Evolutionary conservation across 2,888 invertebrate species (phyloP).

Genomic region (Eutolmus rufibarbis): DNA sequence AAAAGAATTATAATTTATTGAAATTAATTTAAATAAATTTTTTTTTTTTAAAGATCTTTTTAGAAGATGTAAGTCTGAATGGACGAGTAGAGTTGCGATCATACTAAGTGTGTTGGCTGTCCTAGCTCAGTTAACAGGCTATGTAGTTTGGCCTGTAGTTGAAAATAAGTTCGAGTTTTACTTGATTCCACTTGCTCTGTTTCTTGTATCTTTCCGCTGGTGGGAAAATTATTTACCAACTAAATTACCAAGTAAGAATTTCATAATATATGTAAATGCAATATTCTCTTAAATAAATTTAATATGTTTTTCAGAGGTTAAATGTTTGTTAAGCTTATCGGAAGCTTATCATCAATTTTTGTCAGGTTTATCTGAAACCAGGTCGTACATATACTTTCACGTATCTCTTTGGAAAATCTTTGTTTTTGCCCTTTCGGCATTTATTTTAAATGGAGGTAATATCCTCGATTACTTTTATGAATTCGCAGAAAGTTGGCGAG

Average conservation of each 20-base stretch:
- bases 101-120: constrained; percentile 64
- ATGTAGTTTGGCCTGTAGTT: constrained; percentile 74
- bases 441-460: constrained; percentile 64
- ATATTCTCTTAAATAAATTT: neutral
- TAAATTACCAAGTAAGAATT: constrained; percentile 54
- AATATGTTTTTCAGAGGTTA: neutral
- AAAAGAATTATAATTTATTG: neutral
- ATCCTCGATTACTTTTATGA: constrained; percentile 62
- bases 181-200: constrained; percentile 68
- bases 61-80: constrained; percentile 52
- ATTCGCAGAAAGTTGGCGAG: constrained; percentile 64
- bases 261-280: neutral
- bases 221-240: constrained; percentile 80
- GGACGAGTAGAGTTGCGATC: constrained; percentile 53
- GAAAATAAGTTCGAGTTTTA: constrained; percentile 64
- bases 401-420: constrained; percentile 80
- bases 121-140: constrained; percentile 71
- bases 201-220: constrained; percentile 79
- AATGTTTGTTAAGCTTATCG: constrained; percentile 63
- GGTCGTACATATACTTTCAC: constrained; percentile 77
- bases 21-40: neutral
- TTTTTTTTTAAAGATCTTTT: constrained; percentile 53
- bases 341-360: constrained; percentile 57
- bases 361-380: constrained; percentile 65
- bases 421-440: constrained; percentile 72